These are phyloP conservation scores for Neoascia interrupta DNA, from an alignment of 2,888 invertebrate genomes.

Conservation along the genomic window DNA sequence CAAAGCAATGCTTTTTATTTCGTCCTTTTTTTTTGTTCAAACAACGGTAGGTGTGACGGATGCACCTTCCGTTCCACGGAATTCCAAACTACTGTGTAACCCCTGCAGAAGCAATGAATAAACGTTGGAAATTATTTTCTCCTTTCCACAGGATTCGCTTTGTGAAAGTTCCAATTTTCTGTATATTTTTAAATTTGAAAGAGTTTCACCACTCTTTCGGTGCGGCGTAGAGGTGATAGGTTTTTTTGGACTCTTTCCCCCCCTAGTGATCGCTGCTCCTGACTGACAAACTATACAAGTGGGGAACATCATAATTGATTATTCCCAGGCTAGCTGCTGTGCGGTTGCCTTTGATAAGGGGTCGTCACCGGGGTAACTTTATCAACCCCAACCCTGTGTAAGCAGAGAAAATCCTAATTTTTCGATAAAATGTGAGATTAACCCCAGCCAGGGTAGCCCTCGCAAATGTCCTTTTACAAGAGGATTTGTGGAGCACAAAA, in stretches of 20 bases:
- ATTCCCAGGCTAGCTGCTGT: neutral
- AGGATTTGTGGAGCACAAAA: slow-evolving; percentile 1
- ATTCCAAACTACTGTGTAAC: slow-evolving; percentile 51
- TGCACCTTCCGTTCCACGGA: slow-evolving; percentile 60
- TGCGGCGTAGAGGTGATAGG: slow-evolving; percentile 51
- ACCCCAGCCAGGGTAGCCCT: neutral
- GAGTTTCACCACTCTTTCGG: slow-evolving; percentile 5
- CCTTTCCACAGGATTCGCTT: slow-evolving; percentile 27
- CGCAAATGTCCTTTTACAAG: slow-evolving; percentile 7
- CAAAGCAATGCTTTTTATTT: slow-evolving; percentile 9
- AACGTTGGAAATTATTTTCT: slow-evolving; percentile 57
- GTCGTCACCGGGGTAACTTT: slow-evolving; percentile 13
- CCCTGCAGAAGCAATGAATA: slow-evolving; percentile 37
- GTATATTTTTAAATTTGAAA: slow-evolving; percentile 8
- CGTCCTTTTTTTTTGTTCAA: slow-evolving; percentile 1
- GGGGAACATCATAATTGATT: slow-evolving; percentile 22
- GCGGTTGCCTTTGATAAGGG: slow-evolving; percentile 16
- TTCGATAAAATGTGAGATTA: no score
- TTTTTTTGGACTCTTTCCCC: no score
- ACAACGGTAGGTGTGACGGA: slow-evolving; percentile 54
- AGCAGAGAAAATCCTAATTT: slow-evolving; percentile 14
- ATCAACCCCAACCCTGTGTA: no score
- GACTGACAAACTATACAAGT: slow-evolving; percentile 18
- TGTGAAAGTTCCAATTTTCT: slow-evolving; percentile 3
- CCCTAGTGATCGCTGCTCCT: no score